Conservation (phyloP, 2,888 invertebrate genomes). For the Heliothis peltigera region DNA sequence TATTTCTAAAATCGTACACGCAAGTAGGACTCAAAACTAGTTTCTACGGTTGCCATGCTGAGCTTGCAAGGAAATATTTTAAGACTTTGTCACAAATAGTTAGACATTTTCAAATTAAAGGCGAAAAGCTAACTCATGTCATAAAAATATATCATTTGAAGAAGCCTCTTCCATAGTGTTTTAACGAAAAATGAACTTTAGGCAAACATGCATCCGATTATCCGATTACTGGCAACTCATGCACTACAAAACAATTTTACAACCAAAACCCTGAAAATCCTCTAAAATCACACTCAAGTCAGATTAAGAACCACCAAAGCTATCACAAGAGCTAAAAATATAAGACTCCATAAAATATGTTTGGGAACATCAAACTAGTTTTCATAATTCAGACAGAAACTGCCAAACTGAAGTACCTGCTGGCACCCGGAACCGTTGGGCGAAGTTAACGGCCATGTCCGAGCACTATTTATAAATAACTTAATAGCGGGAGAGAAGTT, state of each 20-base stretch:
- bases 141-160: too few species aligned
- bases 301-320: background rate
- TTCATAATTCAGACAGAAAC: slow-evolving; percentile 28
- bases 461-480: slow-evolving; percentile 46
- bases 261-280: slow-evolving; percentile 1
- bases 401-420: slow-evolving; percentile 20
- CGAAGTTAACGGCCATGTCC: slow-evolving; percentile 27
- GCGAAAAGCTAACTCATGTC: too few species aligned
- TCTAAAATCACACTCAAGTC: background rate
- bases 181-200: too few species aligned
- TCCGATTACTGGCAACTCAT: too few species aligned
- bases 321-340: slow-evolving; percentile 23
- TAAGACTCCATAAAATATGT: slow-evolving; percentile 10
- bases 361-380: slow-evolving; percentile 31
- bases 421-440: slow-evolving; percentile 1
- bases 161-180: too few species aligned
- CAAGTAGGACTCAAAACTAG: too few species aligned
- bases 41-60: too few species aligned
- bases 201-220: too few species aligned
- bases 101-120: too few species aligned
- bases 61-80: too few species aligned
- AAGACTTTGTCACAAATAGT: too few species aligned
- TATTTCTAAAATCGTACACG: too few species aligned
- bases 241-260: background rate
- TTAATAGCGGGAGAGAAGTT: slow-evolving; percentile 36